Percentiles rank a stretch among this genome's conserved stretches.
phyloP scores from a whole-genome alignment of 2,888 invertebrate species.

The Philaethria dido region DNA sequence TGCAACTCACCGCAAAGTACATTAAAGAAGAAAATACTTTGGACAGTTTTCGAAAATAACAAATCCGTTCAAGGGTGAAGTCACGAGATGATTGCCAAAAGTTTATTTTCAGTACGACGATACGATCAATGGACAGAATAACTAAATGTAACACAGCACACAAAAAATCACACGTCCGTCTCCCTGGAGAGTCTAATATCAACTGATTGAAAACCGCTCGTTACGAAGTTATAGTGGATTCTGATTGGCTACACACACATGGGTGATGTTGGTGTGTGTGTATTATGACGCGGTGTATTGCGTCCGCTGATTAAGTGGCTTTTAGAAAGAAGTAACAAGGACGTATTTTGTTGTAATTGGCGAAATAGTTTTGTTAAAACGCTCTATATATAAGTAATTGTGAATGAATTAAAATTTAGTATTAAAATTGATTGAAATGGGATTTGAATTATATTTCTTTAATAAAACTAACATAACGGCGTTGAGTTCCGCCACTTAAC shows the following conservation, averaged over 20 bases:
- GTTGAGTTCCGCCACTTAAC: too few relatives aligned
- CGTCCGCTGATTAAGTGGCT: constrained; percentile 50
- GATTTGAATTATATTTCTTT: too few relatives aligned
- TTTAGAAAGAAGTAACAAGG: constrained; percentile 47
- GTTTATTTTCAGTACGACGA: constrained; percentile 64
- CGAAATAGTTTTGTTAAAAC: constrained; percentile 12
- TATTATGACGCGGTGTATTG: constrained; percentile 56
- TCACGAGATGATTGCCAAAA: constrained; percentile 63
- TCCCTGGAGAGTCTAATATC: constrained; percentile 56
- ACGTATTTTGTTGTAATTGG: constrained; percentile 41
- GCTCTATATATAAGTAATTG: neutral
- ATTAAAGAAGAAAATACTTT: constrained; percentile 1
- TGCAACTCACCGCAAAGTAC: constrained; percentile 19
- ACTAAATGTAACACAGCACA: constrained; percentile 69
- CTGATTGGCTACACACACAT: constrained; percentile 49
- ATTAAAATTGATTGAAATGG: too few relatives aligned
- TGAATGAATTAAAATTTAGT: too few relatives aligned
- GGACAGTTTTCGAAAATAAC: constrained; percentile 25
- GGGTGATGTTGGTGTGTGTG: constrained; percentile 47
- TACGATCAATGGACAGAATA: constrained; percentile 57
- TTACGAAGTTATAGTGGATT: constrained; percentile 55
- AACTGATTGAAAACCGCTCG: constrained; percentile 62
- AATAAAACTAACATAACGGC: too few relatives aligned
- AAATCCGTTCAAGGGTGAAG: constrained; percentile 61
- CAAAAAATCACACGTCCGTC: constrained; percentile 55